Percentiles rank a stretch among this genome's conserved stretches.
These are phyloP conservation scores for Latheticus oryzae DNA, from an alignment of 2,888 invertebrate species.

Conservation along the genomic window DNA sequence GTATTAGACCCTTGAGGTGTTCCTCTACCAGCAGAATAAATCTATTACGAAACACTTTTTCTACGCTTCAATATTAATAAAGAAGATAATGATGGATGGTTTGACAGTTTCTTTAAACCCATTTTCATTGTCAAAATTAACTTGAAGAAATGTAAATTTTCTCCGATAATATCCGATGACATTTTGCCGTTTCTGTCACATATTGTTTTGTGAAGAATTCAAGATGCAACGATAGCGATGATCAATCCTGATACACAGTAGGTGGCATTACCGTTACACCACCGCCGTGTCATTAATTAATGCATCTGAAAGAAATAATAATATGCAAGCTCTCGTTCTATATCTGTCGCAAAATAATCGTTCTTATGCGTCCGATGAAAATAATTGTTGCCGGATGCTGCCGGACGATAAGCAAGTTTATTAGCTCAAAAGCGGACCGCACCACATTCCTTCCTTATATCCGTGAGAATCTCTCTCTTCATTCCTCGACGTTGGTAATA, in stretches of 20 bases:
- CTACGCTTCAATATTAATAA: no score
- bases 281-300: conserved; percentile 37
- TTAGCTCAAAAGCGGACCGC: conserved; percentile 27
- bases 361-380: conserved; percentile 30
- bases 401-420: conserved; percentile 26
- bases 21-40: no score
- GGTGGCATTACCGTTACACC: conserved; percentile 40
- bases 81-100: no score
- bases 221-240: conserved; percentile 38
- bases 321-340: conserved; percentile 38
- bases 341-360: conserved; percentile 38
- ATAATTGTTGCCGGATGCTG: conserved; percentile 37
- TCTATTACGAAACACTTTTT: no score
- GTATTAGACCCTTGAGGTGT: no score
- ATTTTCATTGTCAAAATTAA: no score
- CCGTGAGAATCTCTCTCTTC: conserved; percentile 34
- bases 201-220: conserved; percentile 35
- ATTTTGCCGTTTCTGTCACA: no score
- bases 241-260: conserved; percentile 39
- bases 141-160: no score
- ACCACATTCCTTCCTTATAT: conserved; percentile 34
- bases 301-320: conserved; percentile 32
- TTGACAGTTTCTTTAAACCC: no score
- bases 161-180: no score
- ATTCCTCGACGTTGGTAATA: conserved; percentile 3